Conservation (phyloP, 2,113 vertebrate species). For the Clarias batrachus region DNA sequence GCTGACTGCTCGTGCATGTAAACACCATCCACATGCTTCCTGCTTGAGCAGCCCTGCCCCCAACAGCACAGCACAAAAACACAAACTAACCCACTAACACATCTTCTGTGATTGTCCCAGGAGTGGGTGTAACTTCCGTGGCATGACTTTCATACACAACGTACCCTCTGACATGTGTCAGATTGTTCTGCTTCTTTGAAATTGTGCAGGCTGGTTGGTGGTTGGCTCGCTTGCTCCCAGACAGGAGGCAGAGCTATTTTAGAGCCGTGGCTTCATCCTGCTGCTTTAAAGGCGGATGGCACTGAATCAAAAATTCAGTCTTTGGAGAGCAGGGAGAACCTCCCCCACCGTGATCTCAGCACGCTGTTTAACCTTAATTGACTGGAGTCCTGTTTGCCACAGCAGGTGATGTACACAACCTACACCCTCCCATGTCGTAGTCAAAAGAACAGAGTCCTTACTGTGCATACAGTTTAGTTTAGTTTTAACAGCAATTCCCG, state of each 20-base stretch:
- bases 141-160: slow-evolving; percentile 10
- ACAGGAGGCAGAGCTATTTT: slow-evolving; percentile 40
- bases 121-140: not conserved
- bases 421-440: not conserved
- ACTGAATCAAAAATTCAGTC: slow-evolving; percentile 35
- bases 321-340: not conserved
- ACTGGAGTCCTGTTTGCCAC: slow-evolving; percentile 3
- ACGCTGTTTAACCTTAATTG: slow-evolving; percentile 30
- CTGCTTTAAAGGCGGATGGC: slow-evolving; percentile 18
- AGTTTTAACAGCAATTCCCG: not conserved
- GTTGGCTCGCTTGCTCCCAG: slow-evolving; percentile 28
- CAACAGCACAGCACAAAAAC: not conserved
- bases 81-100: not conserved
- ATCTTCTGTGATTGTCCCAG: not conserved
- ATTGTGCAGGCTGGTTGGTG: slow-evolving; percentile 34
- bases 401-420: not conserved
- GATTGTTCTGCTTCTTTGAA: slow-evolving; percentile 2
- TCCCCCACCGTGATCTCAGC: slow-evolving; percentile 20
- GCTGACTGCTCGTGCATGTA: slow-evolving; percentile 48
- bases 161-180: not conserved
- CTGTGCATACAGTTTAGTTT: not conserved
- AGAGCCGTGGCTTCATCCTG: not conserved
- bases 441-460: not conserved
- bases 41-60: slow-evolving; percentile 33
- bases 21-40: slow-evolving; percentile 51